These are phyloP conservation scores for Nebria brevicollis DNA, from an alignment of 2,888 invertebrate species.

Conservation along the genomic window DNA sequence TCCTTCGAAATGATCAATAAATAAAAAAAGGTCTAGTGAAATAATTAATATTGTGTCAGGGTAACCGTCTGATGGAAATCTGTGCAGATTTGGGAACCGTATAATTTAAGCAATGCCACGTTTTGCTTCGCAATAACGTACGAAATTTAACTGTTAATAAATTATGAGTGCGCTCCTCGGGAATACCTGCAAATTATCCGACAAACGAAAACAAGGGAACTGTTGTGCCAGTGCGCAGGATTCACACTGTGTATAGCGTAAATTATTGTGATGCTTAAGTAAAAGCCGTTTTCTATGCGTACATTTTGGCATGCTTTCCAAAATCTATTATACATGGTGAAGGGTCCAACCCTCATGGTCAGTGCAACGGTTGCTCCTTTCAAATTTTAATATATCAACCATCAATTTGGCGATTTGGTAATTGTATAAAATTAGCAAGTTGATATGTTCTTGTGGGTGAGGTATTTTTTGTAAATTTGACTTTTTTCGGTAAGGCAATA, in stretches of 20 bases:
- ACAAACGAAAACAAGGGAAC: background rate
- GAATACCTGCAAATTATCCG: background rate
- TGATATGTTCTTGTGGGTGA: too few species aligned
- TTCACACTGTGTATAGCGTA: background rate
- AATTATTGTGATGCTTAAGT: background rate
- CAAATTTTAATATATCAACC: background rate
- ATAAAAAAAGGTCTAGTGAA: too few species aligned
- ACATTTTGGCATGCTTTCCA: background rate
- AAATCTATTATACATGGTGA: background rate
- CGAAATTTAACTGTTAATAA: constrained; percentile 58
- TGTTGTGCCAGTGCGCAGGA: background rate
- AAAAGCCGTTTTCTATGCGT: background rate
- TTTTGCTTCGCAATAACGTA: background rate
- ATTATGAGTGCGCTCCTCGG: constrained; percentile 56
- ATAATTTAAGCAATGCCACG: background rate
- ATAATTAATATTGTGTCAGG: too few species aligned
- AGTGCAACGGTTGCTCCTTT: background rate
- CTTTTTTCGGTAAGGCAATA: too few species aligned
- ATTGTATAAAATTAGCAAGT: too few species aligned
- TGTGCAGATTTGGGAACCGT: too few species aligned
- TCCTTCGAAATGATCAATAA: too few species aligned
- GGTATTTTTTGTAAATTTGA: too few species aligned
- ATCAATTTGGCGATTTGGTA: background rate
- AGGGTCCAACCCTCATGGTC: background rate
- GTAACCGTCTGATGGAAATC: too few species aligned